Evolutionary conservation across 2,113 vertebrate species (phyloP), one percentile per base, ranked within the genome.

Genomic region (Naja naja): DNA sequence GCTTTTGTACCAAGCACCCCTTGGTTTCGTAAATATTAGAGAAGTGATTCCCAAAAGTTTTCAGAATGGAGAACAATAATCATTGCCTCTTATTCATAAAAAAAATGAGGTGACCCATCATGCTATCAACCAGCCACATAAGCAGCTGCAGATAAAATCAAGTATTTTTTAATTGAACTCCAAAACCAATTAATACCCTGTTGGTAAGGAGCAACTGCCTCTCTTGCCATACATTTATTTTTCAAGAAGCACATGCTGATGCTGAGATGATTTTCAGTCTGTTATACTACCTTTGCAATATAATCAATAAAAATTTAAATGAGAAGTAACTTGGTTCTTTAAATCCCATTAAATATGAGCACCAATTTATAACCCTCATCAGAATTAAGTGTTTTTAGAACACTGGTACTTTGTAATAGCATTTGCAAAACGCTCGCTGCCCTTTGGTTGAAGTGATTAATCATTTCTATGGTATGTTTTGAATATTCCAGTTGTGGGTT

Each of bases 291-390:
- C 47, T 93, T 94, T 89, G 87, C 90, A 0, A 16, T 64, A 88
- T 53, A 93, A 94, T 91, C 55, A 93, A 92, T 94, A 94, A 92
- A 95, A 95, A 93, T 92, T 94, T 93, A 95, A 94, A 92, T 53
- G 18, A 94, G 56, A 91, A 92, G 20, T 93, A 47, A 18, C 74
- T 22, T 91, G 85, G 81, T 85, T 94, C 64, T 92, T 93, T 92
- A 90, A 94, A 94, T 93, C 92, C 64, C 88, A 3, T 91, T 93
- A 85, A 20, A 93, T 1, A 1, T 53, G 88, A 81, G 64, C 91
- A 91, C 55, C 45, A 56, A 2, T 94, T 95, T 95, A 94, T 91
- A 95, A 86, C 22, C 87, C 47, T 88, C 52, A 87, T 53, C 90
- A 94, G 93, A 94, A 93, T 92, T 23, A 93, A 90, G 18, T 20